Percentiles rank a stretch among this genome's conserved stretches.
Evolutionary conservation across 2,113 vertebrate genomes (phyloP).

Genomic region (Rostratula benghalensis): DNA sequence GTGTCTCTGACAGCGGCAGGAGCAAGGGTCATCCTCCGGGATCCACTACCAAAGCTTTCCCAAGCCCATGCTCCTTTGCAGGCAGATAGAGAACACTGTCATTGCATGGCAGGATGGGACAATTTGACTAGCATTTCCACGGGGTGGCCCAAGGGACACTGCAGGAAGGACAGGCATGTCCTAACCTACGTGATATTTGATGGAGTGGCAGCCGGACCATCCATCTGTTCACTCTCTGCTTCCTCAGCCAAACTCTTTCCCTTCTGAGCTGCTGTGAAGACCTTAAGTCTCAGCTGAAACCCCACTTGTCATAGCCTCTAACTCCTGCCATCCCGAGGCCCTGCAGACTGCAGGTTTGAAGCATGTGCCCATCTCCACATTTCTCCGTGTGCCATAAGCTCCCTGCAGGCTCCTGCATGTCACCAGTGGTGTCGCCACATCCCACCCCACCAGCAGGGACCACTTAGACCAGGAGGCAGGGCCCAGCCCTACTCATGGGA

Average conservation of each 20-base stretch:
- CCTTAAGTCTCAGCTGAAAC: neutral
- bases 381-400: neutral
- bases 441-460: neutral
- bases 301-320: neutral
- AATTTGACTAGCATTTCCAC: neutral
- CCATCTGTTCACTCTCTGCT: neutral
- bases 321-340: neutral
- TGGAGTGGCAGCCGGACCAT: rapidly evolving
- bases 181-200: neutral
- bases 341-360: neutral
- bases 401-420: neutral
- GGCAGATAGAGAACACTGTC: neutral
- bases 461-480: neutral
- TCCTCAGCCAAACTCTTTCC: neutral
- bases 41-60: neutral
- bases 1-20: rapidly evolving
- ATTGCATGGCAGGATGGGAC: neutral
- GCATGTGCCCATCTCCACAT: rapidly evolving
- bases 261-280: neutral
- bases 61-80: rapidly evolving
- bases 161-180: neutral
- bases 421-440: neutral
- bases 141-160: neutral
- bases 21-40: neutral
- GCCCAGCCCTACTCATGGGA: neutral